A percentile compares a stretch with the other conserved stretches of the same genome.
These are phyloP conservation scores for Drosophila pectinifera DNA, from an alignment of 1,140 invertebrate genomes.

Conservation along the genomic window DNA sequence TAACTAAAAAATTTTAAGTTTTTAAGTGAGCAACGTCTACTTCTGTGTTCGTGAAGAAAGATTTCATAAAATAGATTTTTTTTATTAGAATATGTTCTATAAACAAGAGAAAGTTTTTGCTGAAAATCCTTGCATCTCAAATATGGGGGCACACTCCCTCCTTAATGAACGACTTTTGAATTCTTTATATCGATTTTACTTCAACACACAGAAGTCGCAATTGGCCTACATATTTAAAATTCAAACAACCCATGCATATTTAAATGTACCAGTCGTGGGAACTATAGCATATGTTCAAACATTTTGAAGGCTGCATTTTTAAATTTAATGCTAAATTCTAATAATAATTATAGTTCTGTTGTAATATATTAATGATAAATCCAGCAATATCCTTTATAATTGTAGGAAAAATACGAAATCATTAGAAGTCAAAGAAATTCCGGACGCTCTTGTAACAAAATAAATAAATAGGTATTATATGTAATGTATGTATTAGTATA, in stretches of 20 bases:
- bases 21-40: no score
- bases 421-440: no score
- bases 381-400: no score
- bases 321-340: no score
- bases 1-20: no score
- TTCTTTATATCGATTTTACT: slow-evolving; percentile 5
- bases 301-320: background rate
- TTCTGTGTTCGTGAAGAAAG: background rate
- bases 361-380: no score
- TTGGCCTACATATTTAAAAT: slow-evolving; percentile 18
- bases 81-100: background rate
- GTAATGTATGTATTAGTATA: no score
- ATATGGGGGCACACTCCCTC: no score
- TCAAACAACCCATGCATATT: background rate
- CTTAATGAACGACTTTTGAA: background rate
- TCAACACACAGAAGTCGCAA: background rate
- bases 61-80: background rate
- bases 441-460: no score
- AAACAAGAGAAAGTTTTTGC: background rate
- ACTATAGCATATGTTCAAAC: background rate
- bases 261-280: background rate
- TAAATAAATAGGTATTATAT: no score
- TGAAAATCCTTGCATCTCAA: background rate
- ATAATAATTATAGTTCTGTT: no score
- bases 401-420: no score